Evolutionary conservation across 2,113 vertebrate genomes (phyloP).

Genomic region (Podarcis cretensis): DNA sequence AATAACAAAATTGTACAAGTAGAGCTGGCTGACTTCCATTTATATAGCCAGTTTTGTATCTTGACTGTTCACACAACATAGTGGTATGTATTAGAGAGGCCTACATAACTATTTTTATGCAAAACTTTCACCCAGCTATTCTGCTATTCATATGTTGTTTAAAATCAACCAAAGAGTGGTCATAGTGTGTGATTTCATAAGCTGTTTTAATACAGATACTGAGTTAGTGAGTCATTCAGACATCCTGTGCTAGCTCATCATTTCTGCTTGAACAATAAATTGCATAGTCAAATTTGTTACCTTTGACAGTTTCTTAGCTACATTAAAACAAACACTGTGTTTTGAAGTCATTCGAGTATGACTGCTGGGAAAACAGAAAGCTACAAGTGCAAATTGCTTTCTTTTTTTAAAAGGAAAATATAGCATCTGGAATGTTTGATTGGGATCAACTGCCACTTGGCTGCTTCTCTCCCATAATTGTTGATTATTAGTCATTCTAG

Average conservation of each 20-base stretch:
- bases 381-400: background rate
- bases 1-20: too few relatives aligned
- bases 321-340: background rate
- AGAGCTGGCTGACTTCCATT: too few relatives aligned
- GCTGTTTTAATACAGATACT: background rate
- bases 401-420: background rate
- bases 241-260: background rate
- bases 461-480: background rate
- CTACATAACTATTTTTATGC: too few relatives aligned
- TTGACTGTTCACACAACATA: too few relatives aligned
- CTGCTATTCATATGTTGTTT: background rate
- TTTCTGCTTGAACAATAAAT: background rate
- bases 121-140: too few relatives aligned
- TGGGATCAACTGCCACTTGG: background rate
- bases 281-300: background rate
- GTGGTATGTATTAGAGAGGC: too few relatives aligned
- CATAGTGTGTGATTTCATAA: background rate
- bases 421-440: too few relatives aligned
- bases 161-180: background rate
- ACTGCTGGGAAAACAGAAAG: background rate
- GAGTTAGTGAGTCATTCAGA: background rate
- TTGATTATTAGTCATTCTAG: background rate
- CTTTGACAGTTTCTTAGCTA: background rate
- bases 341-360: background rate
- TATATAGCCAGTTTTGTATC: too few relatives aligned